Conservation (phyloP, 2,113 vertebrate genomes). For the Hystrix cristata region DNA sequence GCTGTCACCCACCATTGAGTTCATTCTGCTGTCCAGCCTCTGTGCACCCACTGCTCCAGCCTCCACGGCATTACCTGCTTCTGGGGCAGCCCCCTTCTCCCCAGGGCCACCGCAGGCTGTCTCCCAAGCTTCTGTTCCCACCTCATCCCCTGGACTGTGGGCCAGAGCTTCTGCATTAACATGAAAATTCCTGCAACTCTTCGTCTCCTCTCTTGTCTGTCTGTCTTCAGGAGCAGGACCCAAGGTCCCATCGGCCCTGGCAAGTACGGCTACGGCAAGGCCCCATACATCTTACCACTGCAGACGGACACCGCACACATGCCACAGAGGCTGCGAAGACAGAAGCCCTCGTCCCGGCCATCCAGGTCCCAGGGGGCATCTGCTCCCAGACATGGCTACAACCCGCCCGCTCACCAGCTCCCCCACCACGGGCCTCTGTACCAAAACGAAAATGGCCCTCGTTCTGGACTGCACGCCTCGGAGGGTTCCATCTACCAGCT, state of each 20-base stretch:
- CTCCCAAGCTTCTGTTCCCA: neutral
- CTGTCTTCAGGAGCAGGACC: slow-evolving; percentile 88
- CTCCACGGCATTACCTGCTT: neutral
- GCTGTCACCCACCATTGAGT: neutral
- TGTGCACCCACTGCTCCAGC: neutral
- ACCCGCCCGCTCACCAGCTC: slow-evolving; percentile 16
- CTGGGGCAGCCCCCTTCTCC: neutral
- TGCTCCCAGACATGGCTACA: slow-evolving; percentile 62
- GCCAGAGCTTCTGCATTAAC: neutral
- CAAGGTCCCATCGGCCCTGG: slow-evolving; percentile 91
- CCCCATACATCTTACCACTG: slow-evolving; percentile 91
- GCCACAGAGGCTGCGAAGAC: slow-evolving; percentile 85
- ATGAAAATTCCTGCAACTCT: neutral
- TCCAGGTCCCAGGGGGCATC: slow-evolving; percentile 66
- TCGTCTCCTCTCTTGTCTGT: slow-evolving; percentile 51
- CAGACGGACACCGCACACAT: slow-evolving; percentile 89
- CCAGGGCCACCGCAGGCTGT: neutral
- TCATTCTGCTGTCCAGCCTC: no score
- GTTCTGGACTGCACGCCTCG: slow-evolving; percentile 79
- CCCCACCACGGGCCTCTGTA: slow-evolving; percentile 81
- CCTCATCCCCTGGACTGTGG: neutral
- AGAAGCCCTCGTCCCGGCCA: slow-evolving; percentile 85
- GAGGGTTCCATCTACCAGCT: slow-evolving; percentile 90
- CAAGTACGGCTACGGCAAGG: slow-evolving; percentile 95
- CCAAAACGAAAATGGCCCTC: slow-evolving; percentile 79